Evolutionary conservation across 2,797 vertebrate species (phyloP), one percentile per base, ranked within the genome.

Genomic region (Salarias fasciatus): DNA sequence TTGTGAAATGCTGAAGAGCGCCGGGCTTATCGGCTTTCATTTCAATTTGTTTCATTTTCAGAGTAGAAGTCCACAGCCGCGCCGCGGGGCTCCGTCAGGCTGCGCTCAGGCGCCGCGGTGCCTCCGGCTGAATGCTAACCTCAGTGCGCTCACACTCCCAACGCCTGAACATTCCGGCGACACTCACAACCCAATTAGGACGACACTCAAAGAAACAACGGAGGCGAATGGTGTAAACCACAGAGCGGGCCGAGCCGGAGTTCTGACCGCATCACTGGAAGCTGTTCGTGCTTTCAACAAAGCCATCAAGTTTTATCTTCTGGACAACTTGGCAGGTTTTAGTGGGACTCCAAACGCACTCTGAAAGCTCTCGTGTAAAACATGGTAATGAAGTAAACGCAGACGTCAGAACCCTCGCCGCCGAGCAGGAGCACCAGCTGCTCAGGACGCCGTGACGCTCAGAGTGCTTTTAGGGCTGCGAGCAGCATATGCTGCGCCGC

Each of bases 101-200:
- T 47, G 43, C 4, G 43, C 12, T 15, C 9, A 3, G 31, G 52
- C 42, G 12, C 47, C 41, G 44, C 5, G 8, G 43, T 5, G 40
- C 40, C 41, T 33, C 7, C 13, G 47, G 40, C 33, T 0, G 15
- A 42, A 66, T 41, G 63, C 53, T 46, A 57, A 56, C 30, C 24
- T 13, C 41, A 37, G 33, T 15, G 2, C 8, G 24, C 14, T 51
- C 47, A 30, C 49, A 18, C 2, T 44, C 28, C 49, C 30, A 42
- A 53, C 31, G 61, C 42, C 8, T 40, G 14, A 41, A 14, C 31
- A 35, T 37, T 14, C 15, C 41, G 13, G 42, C 10, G 30, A 30
- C 47, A 18, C 40, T 1, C 18, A n/a, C 18, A 55, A 60, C 47
- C 47, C 57, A 53, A 65, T 69, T 62, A 51, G 56, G 10, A 11